Conservation (phyloP, 1,140 invertebrate species). For the Melanaphis sacchari region DNA sequence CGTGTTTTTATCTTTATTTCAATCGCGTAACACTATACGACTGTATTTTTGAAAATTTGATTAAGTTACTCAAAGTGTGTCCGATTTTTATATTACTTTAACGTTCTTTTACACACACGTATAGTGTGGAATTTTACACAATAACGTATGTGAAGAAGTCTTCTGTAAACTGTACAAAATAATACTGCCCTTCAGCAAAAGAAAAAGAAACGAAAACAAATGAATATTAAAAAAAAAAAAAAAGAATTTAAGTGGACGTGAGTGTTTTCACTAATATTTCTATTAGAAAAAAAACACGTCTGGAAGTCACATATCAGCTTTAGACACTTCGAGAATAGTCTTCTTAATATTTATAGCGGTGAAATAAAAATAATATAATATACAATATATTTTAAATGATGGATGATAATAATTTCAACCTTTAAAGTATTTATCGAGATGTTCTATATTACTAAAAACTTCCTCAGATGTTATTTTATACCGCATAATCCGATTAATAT, state of each 20-base stretch:
- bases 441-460: not conserved
- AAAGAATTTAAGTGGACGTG: conserved; percentile 1
- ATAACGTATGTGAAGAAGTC: not conserved
- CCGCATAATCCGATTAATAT: not conserved
- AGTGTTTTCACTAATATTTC: conserved; percentile 24
- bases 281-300: conserved; percentile 1
- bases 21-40: not conserved
- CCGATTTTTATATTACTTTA: conserved; percentile 45
- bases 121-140: conserved; percentile 8
- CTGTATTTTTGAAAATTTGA: conserved; percentile 37
- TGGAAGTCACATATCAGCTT: not conserved
- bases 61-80: conserved; percentile 43
- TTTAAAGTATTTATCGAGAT: not conserved
- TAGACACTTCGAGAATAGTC: not conserved
- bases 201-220: conserved; percentile 36
- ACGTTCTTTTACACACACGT: not conserved
- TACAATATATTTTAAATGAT: not conserved
- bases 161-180: conserved; percentile 10
- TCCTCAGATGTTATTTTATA: not conserved
- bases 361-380: not conserved
- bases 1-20: not conserved
- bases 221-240: conserved; percentile 51
- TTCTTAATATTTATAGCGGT: not conserved
- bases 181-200: not conserved
- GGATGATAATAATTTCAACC: not conserved